Conservation (phyloP, 2,888 invertebrate species). For the Conchocele bisecta region DNA sequence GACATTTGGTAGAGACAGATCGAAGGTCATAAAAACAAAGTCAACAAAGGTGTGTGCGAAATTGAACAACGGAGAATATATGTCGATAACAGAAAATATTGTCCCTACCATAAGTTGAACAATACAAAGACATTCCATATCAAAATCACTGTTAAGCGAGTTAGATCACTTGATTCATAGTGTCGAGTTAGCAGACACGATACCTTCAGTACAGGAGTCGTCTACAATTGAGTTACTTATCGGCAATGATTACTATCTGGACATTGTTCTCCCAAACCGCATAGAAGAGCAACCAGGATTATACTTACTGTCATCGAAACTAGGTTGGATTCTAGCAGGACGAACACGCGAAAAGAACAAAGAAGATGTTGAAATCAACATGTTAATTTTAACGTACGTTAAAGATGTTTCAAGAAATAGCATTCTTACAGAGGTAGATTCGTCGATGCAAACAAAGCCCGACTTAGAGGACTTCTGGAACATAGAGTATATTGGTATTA, state of each 20-base stretch:
- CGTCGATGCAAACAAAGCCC: neutral
- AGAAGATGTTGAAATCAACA: conserved; percentile 6
- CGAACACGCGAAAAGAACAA: conserved; percentile 14
- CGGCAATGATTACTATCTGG: conserved; percentile 32
- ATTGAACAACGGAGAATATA: too few relatives aligned
- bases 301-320: conserved; percentile 27
- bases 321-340: conserved; percentile 32
- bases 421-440: conserved; percentile 12
- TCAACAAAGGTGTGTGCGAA: too few relatives aligned
- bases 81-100: too few relatives aligned
- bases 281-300: conserved; percentile 25
- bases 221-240: conserved; percentile 12
- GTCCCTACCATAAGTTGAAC: too few relatives aligned
- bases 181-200: conserved; percentile 14
- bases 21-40: too few relatives aligned
- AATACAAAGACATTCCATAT: too few relatives aligned
- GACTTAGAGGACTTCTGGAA: conserved; percentile 37
- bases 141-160: too few relatives aligned
- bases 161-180: conserved; percentile 2
- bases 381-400: conserved; percentile 21
- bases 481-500: conserved; percentile 21
- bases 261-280: conserved; percentile 8
- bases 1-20: too few relatives aligned
- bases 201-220: conserved; percentile 5
- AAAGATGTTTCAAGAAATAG: neutral